Base-by-base conservation (phyloP, 2,888 invertebrate genomes). In the Drosophila anomelani region DNA sequence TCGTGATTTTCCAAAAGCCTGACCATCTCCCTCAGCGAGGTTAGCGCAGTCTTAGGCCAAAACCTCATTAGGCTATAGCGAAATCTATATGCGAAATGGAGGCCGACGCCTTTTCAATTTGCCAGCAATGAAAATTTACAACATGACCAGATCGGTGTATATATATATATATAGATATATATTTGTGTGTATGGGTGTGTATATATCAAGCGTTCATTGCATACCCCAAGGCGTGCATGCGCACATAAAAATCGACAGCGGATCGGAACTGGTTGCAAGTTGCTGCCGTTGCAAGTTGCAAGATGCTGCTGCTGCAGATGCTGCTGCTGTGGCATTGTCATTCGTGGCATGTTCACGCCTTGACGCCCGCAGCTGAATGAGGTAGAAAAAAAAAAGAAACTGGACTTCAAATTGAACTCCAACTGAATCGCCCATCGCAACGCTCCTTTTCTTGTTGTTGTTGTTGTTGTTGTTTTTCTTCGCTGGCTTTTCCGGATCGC, bases 241-340 rank as follows among this genome's bases (percentile, higher is more conserved):
- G 89, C 90, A 90, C 90, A 90, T 91, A 90, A 91, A 90, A 90
- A 88, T 90, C 90, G 88, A 90, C 90, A 90, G 85, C 68, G 78
- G 78, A 71, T 70, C 75, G 59, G 77, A 69, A 71, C 76, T 49
- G 70, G 72, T 32, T 74, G 67, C 44, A 20, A 53, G 66, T 44
- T 59, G 76, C 43, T 78, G 70, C 46, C 73, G 69, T 58, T 55
- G 59, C 44, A 6, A 57, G 63, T 53, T 78, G 70, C 44, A 20
- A 46, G 67, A 39, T 75, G 68, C 55, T 53, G 58, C 36, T 46
- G 41, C 38, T 15, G 68, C 34, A 39, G 72, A 12, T 57, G 79
- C 44, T 66, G 63, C 53, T 69, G 69, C 73, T 61, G 71, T 75
- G 70, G 72, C 83, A 86, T 87, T 83, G 83, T 83, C 83, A 83